These are phyloP conservation scores for Ceriagrion tenellum DNA, from an alignment of 2,888 invertebrate genomes.

Conservation along the genomic window DNA sequence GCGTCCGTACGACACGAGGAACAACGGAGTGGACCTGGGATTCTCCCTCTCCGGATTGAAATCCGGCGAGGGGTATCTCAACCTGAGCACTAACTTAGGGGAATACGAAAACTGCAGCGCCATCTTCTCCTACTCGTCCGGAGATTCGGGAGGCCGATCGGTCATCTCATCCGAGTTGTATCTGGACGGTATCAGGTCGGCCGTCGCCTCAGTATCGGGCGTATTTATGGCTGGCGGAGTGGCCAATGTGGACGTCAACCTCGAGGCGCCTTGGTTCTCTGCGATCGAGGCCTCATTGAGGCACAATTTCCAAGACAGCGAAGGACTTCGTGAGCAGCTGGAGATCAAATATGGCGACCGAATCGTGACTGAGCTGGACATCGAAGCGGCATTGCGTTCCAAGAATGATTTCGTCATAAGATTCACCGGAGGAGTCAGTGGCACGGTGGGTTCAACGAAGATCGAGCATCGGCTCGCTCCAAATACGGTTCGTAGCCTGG, in stretches of 20 bases:
- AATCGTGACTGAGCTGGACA: background rate
- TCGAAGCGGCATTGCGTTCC: constrained; percentile 10
- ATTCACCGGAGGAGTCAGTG: background rate
- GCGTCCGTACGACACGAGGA: constrained; percentile 5
- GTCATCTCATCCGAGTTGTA: background rate
- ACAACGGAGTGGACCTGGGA: background rate
- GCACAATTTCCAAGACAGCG: constrained; percentile 5
- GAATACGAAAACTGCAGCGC: constrained; percentile 19
- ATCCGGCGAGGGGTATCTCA: constrained; percentile 14
- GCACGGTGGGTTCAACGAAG: background rate
- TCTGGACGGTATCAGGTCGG: constrained; percentile 20
- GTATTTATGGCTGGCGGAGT: constrained; percentile 7
- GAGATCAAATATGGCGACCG: constrained; percentile 7
- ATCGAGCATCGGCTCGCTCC: constrained; percentile 5
- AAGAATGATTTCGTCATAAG: constrained; percentile 41
- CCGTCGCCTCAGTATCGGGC: background rate
- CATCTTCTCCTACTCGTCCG: background rate
- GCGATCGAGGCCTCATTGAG: constrained; percentile 21
- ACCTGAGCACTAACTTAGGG: background rate
- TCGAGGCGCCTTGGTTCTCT: constrained; percentile 52
- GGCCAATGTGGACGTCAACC: constrained; percentile 12
- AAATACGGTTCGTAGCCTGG: background rate
- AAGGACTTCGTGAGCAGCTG: constrained; percentile 10
- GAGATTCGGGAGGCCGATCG: background rate
- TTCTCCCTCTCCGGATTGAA: constrained; percentile 34